Percentiles rank a stretch among this genome's conserved stretches.
These are phyloP conservation scores for Clinocottus analis DNA, from an alignment of 2,113 vertebrate genomes.

Conservation along the genomic window DNA sequence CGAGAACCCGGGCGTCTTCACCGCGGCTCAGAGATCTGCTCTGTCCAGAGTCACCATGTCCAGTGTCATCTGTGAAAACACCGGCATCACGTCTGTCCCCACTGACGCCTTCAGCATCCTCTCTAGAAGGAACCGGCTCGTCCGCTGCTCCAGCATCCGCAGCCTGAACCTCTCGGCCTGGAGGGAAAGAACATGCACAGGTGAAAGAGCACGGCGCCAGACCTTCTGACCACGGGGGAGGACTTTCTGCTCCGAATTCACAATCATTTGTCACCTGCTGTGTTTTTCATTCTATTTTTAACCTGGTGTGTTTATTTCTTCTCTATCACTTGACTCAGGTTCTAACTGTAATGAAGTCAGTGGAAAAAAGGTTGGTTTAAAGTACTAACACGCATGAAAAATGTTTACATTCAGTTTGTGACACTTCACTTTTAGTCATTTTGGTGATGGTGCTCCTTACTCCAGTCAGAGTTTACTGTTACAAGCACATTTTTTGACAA, in stretches of 20 bases:
- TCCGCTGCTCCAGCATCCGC: conserved; percentile 45
- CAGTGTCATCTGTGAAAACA: conserved; percentile 84
- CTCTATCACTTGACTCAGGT: neutral
- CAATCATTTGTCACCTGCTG: neutral
- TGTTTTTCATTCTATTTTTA: conserved; percentile 18
- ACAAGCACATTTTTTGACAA: neutral
- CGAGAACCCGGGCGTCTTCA: conserved; percentile 78
- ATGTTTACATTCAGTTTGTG: conserved; percentile 4
- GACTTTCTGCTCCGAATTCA: conserved; percentile 14
- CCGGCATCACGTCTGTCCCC: conserved; percentile 69
- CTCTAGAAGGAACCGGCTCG: neutral
- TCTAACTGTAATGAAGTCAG: conserved; percentile 3
- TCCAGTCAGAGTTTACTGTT: neutral
- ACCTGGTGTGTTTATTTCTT: conserved; percentile 30
- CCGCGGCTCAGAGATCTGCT: conserved; percentile 46
- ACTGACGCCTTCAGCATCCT: conserved; percentile 45
- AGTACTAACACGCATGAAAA: conserved; percentile 15
- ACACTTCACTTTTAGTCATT: conserved; percentile 1
- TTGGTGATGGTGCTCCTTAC: neutral
- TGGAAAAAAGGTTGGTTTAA: conserved; percentile 60
- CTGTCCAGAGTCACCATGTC: conserved; percentile 59
- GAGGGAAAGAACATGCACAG: conserved; percentile 56
- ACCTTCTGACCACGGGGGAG: neutral
- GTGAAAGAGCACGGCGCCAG: conserved; percentile 17
- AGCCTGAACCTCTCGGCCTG: conserved; percentile 70